Evolutionary conservation across 2,113 vertebrate genomes (phyloP).

Genomic region (Tricholaema leucomelas): DNA sequence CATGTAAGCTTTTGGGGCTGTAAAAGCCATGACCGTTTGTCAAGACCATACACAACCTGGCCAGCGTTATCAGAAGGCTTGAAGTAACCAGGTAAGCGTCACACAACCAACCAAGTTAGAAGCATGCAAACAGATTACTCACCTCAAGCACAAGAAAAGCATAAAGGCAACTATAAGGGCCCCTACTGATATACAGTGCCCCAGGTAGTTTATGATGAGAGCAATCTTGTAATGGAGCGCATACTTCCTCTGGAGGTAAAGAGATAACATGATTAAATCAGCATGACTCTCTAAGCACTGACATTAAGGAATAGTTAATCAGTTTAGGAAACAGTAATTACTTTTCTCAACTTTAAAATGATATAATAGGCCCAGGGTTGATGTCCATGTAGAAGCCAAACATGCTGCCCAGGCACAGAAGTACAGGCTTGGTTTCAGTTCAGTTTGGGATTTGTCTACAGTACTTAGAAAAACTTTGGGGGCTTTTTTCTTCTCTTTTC

Average conservation of each 20-base stretch:
- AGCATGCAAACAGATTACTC: slow-evolving; percentile 71
- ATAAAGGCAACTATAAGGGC: slow-evolving; percentile 93
- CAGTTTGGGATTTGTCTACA: background rate
- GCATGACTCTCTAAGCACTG: slow-evolving; percentile 15
- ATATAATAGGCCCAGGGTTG: background rate
- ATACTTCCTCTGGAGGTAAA: slow-evolving; percentile 87
- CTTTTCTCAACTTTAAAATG: background rate
- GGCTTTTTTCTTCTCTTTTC: background rate
- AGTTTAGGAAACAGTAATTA: slow-evolving; percentile 57
- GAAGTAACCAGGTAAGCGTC: background rate
- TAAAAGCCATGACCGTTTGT: background rate
- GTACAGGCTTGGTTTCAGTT: background rate
- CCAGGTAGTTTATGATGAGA: slow-evolving; percentile 96
- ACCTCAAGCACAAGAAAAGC: slow-evolving; percentile 96
- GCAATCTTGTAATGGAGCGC: slow-evolving; percentile 92
- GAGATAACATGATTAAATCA: slow-evolving; percentile 68
- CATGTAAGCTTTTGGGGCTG: rapidly evolving
- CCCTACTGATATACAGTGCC: slow-evolving; percentile 93
- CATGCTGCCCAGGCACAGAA: background rate
- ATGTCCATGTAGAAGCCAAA: background rate
- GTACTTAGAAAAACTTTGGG: background rate
- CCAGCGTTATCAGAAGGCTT: background rate
- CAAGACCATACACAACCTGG: background rate
- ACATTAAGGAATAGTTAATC: slow-evolving; percentile 43
- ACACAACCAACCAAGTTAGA: background rate